These are phyloP conservation scores for Eristalis intricaria DNA, from an alignment of 2,888 invertebrate genomes.

Conservation along the genomic window DNA sequence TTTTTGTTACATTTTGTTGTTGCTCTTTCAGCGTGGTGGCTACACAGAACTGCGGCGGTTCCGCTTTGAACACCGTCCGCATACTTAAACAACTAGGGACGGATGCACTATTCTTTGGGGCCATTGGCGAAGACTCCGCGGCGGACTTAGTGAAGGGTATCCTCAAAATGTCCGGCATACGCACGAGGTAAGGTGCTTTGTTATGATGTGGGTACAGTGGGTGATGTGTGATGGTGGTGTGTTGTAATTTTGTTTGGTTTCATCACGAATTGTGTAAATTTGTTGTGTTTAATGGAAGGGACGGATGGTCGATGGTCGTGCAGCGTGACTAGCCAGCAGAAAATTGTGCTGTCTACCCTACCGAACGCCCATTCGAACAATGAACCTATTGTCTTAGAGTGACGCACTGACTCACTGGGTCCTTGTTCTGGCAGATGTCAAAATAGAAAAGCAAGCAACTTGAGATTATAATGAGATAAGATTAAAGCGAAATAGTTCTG, in stretches of 20 bases:
- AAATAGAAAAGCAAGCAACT: neutral
- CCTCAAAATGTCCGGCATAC: slow-evolving; percentile 80
- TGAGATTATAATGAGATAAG: neutral
- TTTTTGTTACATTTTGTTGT: slow-evolving; percentile 23
- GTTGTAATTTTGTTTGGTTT: slow-evolving; percentile 44
- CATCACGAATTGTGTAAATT: slow-evolving; percentile 60
- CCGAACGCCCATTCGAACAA: neutral
- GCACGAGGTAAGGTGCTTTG: slow-evolving; percentile 77
- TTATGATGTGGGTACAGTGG: slow-evolving; percentile 1
- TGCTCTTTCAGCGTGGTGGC: slow-evolving; percentile 63
- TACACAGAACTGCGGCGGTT: slow-evolving; percentile 79
- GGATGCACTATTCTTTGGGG: slow-evolving; percentile 82
- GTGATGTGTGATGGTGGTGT: slow-evolving; percentile 28
- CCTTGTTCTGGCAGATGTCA: neutral
- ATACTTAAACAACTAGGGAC: slow-evolving; percentile 80
- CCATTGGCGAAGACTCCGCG: slow-evolving; percentile 82
- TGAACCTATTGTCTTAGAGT: neutral
- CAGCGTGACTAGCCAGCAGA: neutral
- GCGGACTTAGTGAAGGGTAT: slow-evolving; percentile 80
- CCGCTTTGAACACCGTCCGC: slow-evolving; percentile 82
- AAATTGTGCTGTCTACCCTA: neutral
- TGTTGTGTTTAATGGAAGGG: neutral
- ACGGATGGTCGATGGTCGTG: neutral
- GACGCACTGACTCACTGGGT: neutral
- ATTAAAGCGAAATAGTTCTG: neutral